Evolutionary conservation across 1,140 invertebrate species (phyloP).

Genomic region (Macrobrachium rosenbergii): DNA sequence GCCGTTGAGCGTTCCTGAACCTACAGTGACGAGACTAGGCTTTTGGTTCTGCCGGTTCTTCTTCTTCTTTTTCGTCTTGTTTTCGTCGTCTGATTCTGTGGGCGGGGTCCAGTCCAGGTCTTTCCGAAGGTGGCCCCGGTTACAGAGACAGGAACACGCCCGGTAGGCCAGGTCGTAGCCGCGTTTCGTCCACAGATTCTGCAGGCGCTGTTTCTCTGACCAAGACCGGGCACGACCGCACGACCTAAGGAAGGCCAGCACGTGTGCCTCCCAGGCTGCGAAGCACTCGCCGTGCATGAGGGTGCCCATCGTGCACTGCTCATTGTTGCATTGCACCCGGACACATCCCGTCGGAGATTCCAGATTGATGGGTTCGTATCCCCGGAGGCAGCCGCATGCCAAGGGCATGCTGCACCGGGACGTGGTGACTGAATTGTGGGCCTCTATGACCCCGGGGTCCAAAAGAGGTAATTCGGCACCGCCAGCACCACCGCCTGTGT

Average conservation of each 20-base stretch:
- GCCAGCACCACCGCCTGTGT: constrained; percentile 65
- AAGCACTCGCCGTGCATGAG: constrained; percentile 98
- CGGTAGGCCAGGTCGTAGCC: constrained; percentile 94
- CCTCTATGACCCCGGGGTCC: constrained; percentile 70
- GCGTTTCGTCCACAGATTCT: constrained; percentile 98
- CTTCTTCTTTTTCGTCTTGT: constrained; percentile 71
- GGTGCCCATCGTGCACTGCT: constrained; percentile 85
- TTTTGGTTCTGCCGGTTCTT: constrained; percentile 70
- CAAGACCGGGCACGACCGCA: constrained; percentile 91
- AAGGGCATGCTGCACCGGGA: constrained; percentile 81
- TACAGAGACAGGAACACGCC: constrained; percentile 83
- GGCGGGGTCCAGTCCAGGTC: constrained; percentile 91
- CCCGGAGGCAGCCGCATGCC: constrained; percentile 82
- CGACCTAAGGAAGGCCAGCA: constrained; percentile 88
- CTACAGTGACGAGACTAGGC: constrained; percentile 67
- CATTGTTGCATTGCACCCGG: constrained; percentile 95
- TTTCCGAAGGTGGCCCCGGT: constrained; percentile 92
- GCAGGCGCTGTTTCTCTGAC: constrained; percentile 92
- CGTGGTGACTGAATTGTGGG: constrained; percentile 70
- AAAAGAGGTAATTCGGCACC: constrained; percentile 64
- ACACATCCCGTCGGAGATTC: constrained; percentile 83
- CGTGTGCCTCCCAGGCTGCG: constrained; percentile 89
- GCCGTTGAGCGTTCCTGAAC: constrained; percentile 65
- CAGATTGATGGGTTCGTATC: constrained; percentile 75
- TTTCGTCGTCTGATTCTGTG: constrained; percentile 65